These are phyloP conservation scores for Siphonodentalium dalli DNA, from an alignment of 2,888 invertebrate species.

Conservation along the genomic window DNA sequence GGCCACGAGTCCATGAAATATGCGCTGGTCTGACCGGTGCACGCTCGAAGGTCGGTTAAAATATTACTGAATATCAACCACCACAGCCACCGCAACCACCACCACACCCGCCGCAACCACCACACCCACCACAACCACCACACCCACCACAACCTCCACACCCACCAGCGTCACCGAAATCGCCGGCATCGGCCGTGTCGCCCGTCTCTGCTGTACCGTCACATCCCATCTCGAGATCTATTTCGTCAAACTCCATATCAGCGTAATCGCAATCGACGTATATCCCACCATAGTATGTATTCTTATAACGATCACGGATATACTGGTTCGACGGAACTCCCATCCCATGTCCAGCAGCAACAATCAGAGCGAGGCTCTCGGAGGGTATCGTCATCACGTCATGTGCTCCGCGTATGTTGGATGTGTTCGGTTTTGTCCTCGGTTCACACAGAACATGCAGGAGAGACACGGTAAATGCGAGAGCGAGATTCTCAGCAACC, in stretches of 20 bases:
- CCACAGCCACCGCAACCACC: constrained; percentile 24
- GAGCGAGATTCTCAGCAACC: constrained; percentile 66
- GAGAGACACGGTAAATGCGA: constrained; percentile 66
- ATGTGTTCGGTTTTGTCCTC: too few relatives aligned
- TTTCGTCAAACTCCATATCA: constrained; percentile 32
- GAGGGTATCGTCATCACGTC: constrained; percentile 45
- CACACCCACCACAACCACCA: constrained; percentile 25
- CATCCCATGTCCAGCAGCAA: constrained; percentile 66
- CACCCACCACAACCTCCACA: constrained; percentile 12
- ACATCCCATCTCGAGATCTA: constrained; percentile 18
- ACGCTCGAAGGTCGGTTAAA: too few relatives aligned
- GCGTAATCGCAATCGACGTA: constrained; percentile 33
- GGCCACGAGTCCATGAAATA: too few relatives aligned
- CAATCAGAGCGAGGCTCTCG: constrained; percentile 58
- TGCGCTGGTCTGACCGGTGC: too few relatives aligned
- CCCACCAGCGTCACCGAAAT: constrained; percentile 24
- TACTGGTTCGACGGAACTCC: constrained; percentile 60
- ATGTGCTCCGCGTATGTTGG: too few relatives aligned
- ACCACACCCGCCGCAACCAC: constrained; percentile 35
- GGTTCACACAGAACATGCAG: constrained; percentile 69
- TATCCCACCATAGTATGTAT: constrained; percentile 47
- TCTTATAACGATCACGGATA: constrained; percentile 41
- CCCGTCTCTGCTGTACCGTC: constrained; percentile 8
- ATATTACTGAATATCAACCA: too few relatives aligned
- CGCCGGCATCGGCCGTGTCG: constrained; percentile 25